A percentile compares a stretch with the other conserved stretches of the same genome.
Conservation (phyloP, 2,113 vertebrate genomes). For the Lepus europaeus region DNA sequence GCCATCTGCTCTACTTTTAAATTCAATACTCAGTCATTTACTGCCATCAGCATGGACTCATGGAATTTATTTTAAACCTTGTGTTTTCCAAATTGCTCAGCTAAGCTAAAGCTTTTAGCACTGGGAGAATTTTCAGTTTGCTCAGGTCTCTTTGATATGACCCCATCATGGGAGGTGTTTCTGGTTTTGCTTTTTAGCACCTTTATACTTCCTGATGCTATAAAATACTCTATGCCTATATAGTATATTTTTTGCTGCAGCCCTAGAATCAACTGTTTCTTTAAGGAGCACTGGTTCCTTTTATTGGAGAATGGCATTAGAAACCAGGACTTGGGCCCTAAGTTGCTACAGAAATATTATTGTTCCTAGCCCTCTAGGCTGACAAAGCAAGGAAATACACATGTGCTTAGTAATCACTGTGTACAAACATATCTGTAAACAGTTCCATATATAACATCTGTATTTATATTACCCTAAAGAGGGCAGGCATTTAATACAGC, state of each 20-base stretch:
- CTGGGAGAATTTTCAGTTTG: not conserved
- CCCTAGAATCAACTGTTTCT: not conserved
- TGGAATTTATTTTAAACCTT: not conserved
- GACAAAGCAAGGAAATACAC: not conserved
- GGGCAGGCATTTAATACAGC: too few species aligned
- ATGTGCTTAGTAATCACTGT: not conserved
- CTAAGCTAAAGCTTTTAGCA: not conserved
- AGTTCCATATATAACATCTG: not conserved
- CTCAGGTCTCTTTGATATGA: not conserved
- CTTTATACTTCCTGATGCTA: not conserved
- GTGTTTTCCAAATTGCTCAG: not conserved
- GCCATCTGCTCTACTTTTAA: not conserved
- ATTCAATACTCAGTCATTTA: not conserved
- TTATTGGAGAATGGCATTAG: not conserved
- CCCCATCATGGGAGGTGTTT: not conserved
- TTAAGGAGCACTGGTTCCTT: not conserved
- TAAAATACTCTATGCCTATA: not conserved
- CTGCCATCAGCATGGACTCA: not conserved
- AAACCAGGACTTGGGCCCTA: not conserved
- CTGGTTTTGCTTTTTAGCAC: not conserved
- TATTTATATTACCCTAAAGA: constrained; percentile 39
- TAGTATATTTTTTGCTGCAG: not conserved
- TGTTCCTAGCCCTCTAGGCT: not conserved
- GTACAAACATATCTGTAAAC: not conserved
- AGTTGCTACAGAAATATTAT: not conserved